Base-by-base conservation (phyloP, 2,113 vertebrate genomes). In the Oostethus manadensis region DNA sequence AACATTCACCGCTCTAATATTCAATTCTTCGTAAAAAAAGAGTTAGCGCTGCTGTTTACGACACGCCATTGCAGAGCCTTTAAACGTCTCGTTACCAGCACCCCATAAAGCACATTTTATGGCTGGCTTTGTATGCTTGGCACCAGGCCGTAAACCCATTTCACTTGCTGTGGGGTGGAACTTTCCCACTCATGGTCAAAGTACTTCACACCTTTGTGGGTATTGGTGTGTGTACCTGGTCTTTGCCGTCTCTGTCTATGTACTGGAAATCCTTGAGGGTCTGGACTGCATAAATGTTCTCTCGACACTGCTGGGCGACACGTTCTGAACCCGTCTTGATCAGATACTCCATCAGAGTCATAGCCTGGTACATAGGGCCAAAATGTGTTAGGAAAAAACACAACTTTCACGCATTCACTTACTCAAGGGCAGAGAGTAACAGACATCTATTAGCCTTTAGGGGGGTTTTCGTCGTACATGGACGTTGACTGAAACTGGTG, bases 291-390 rank as follows among this genome's bases (percentile, higher is more conserved):
- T 95, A 96, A 66, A 96, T 95, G 79, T 96, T 96, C 82, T 96
- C 94, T 80, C 93, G 86, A 85, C 94, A 96, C 78, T 96, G 94
- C 72, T 95, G 94, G 0, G 94, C 93, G 26, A 96, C 93, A 0
- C 94, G 91, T 86, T 95, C 94, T 8, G 94, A 95, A 69, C 94
- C 94, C 0, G 94, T 96, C 89, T 96, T 96, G 66, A 96, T 94
- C 67, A 96, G 88, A 83, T 96, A 96, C 80, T 96, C 94, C 93
- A 95, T 94, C 72, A 96, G 88, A 10, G 94, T 95, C 93, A 96
- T 95, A 68, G 94, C 94, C 94, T 96, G 76, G 43, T 3, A 20
- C 56, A 58, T 51, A 56, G 1, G 17, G 5, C 33, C 10, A 46
- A 15, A 47, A 26, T 1, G n/a, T 15, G 1, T 11, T 46, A 13